phyloP scores from a whole-genome alignment of 2,888 invertebrate species.

The Drosophila cracens region DNA sequence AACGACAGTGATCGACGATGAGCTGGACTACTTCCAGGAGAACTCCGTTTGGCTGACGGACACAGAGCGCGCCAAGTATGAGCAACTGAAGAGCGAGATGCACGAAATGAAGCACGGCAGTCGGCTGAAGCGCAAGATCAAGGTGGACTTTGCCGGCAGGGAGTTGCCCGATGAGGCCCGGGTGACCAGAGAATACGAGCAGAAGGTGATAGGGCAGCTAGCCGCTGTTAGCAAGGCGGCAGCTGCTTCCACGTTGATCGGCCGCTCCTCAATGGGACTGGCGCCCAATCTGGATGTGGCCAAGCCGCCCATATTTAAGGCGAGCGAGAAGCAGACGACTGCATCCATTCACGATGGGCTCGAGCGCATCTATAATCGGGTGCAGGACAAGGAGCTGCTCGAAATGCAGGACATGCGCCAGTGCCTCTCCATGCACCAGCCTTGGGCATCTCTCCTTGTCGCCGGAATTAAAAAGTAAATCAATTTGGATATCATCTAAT shows the following conservation, averaged over 20 bases:
- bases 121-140: constrained; percentile 88
- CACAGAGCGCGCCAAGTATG: constrained; percentile 88
- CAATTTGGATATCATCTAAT: not conserved
- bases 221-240: constrained; percentile 73
- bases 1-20: constrained; percentile 90
- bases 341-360: constrained; percentile 53
- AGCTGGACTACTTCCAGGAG: constrained; percentile 94
- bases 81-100: constrained; percentile 89
- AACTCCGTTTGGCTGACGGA: constrained; percentile 93
- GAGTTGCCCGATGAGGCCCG: constrained; percentile 86
- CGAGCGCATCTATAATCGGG: constrained; percentile 85
- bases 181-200: constrained; percentile 83
- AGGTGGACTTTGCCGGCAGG: constrained; percentile 91
- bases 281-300: constrained; percentile 65
- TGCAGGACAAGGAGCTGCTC: constrained; percentile 91
- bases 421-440: constrained; percentile 98
- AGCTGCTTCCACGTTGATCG: constrained; percentile 44
- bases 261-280: constrained; percentile 55
- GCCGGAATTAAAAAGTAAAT: constrained; percentile 95
- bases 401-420: constrained; percentile 94
- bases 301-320: constrained; percentile 70
- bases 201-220: constrained; percentile 84
- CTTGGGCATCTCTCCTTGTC: constrained; percentile 96
- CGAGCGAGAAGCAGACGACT: constrained; percentile 40
- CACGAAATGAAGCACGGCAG: constrained; percentile 90